Conservation (phyloP, 2,888 invertebrate genomes). For the Fragum fragum region DNA sequence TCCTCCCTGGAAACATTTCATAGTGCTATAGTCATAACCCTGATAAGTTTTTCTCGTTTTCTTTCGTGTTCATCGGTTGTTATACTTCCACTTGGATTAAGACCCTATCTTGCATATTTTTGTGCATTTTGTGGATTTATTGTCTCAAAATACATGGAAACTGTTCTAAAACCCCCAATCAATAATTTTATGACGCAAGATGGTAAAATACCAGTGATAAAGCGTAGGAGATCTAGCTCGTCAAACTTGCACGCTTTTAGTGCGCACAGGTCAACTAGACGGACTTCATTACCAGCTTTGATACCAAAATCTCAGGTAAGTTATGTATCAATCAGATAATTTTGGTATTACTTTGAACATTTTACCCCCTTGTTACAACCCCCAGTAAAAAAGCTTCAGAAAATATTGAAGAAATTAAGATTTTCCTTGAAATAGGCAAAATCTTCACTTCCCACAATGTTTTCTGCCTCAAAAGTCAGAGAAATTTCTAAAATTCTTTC, state of each 20-base stretch:
- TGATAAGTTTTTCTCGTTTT: constrained; percentile 84
- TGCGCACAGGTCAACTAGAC: constrained; percentile 82
- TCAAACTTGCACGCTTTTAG: constrained; percentile 81
- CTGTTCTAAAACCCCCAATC: constrained; percentile 82
- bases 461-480: too few species aligned
- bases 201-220: constrained; percentile 85
- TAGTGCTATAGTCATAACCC: constrained; percentile 81
- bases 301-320: constrained; percentile 82
- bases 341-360: too few species aligned
- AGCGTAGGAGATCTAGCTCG: constrained; percentile 84
- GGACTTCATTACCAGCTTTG: constrained; percentile 86
- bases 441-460: too few species aligned
- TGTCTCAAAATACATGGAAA: constrained; percentile 86
- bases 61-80: constrained; percentile 83
- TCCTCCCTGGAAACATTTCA: constrained; percentile 84
- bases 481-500: too few species aligned
- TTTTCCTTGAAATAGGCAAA: too few species aligned
- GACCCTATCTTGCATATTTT: constrained; percentile 85
- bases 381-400: not conserved
- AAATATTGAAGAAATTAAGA: not conserved
- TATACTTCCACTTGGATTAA: constrained; percentile 79
- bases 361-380: not conserved
- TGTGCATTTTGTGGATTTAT: constrained; percentile 84
- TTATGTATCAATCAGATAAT: not conserved
- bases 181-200: constrained; percentile 83